Evolutionary conservation across 2,113 vertebrate genomes (phyloP).

Genomic region (Atlantisia rogersi): DNA sequence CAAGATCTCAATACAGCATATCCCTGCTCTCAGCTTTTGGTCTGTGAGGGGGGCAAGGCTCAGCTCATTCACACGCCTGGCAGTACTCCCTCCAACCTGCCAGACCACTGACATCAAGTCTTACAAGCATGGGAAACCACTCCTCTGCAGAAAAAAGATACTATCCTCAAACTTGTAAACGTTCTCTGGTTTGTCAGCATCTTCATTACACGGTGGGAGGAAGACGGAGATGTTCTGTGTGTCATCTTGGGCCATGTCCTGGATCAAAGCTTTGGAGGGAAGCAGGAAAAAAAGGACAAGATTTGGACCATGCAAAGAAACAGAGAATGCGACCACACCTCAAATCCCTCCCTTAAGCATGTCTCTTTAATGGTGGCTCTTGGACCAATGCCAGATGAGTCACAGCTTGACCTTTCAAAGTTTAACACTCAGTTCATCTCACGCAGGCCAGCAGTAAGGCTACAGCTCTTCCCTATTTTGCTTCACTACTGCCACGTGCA

Average conservation of each 20-base stretch:
- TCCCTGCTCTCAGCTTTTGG: background rate
- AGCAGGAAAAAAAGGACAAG: background rate
- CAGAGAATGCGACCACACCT: background rate
- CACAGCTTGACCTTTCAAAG: background rate
- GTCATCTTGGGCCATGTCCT: slow-evolving; percentile 77
- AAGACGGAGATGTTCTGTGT: slow-evolving; percentile 65
- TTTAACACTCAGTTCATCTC: background rate
- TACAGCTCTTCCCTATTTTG: background rate
- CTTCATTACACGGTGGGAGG: slow-evolving; percentile 83
- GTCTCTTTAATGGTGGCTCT: background rate
- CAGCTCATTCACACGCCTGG: accelerated
- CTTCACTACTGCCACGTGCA: background rate
- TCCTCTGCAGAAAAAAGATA: slow-evolving; percentile 82
- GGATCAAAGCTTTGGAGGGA: slow-evolving; percentile 79
- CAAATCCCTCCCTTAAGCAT: background rate
- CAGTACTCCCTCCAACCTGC: accelerated
- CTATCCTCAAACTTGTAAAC: slow-evolving; percentile 88
- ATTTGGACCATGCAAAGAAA: background rate
- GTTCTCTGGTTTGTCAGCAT: slow-evolving; percentile 77
- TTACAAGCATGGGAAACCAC: background rate
- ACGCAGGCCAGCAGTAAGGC: background rate
- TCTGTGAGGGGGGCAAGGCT: background rate
- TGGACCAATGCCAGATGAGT: background rate
- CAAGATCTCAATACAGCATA: background rate
- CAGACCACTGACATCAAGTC: accelerated